Evolutionary conservation across 2,113 vertebrate species (phyloP), one percentile per base, ranked within the genome.

Genomic region (Lagopus muta): DNA sequence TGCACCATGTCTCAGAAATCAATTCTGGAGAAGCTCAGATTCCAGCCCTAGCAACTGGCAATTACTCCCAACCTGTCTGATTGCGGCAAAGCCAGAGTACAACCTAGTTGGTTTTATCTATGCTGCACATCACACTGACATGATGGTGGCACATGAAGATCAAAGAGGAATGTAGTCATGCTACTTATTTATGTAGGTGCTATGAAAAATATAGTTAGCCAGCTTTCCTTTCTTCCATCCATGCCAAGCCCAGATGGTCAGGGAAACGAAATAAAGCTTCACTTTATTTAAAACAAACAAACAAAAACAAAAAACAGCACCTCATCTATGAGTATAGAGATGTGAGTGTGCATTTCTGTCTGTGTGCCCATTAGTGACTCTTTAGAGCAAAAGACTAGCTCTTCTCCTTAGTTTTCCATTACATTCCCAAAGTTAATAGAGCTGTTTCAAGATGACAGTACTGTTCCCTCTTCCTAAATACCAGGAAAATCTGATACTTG

Each of bases 401-500:
- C 78, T 43, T 80, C 32, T 81, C 66, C 58, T 89, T 66, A 78
- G 28, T 83, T 92, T 93, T 91, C 82, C 76, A 70, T 89, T 89
- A 81, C n/a, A 67, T 27, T 88, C 57, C 40, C 55, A 74, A 7
- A 83, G 27, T 71, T 67, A 94, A 47, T 28, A 85, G 55, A 87
- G 5, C 19, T 42, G 72, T 73, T 94, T 91, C 70, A 93, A 86
- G 89, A 89, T 70, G 2, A 83, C 47, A 1, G n/a, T 60, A 78
- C 11, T 80, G 19, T 91, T 95, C 82, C 50, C 18, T 90, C 47
- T 88, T 58, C 67, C 89, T 86, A 66, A 92, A 81, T 43, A 92
- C 38, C 28, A 74, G 76, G 90, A 92, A 95, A 96, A 95, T 79
- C 38, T 86, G 86, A 92, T 86, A 66, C 42, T 88, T 40, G 30